A percentile compares a stretch with the other conserved stretches of the same genome.
Conservation (phyloP, 2,888 invertebrate species). For the Liopterus haemorrhoidalis region DNA sequence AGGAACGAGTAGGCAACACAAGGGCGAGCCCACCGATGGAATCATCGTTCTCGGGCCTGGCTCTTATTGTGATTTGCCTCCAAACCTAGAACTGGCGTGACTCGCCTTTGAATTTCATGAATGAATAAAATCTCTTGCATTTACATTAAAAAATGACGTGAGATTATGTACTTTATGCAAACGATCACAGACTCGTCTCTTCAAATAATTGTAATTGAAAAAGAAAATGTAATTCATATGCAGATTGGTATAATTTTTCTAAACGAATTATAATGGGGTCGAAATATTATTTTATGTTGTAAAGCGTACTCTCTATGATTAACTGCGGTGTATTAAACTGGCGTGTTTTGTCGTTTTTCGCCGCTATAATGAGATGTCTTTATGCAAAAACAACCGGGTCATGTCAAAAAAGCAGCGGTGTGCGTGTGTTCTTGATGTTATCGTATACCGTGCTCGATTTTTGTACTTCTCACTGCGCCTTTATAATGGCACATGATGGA, state of each 20-base stretch:
- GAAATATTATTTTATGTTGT: too few species aligned
- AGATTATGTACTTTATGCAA: constrained; percentile 15
- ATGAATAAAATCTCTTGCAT: constrained; percentile 21
- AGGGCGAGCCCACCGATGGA: neutral
- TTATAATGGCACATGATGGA: too few species aligned
- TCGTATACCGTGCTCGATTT: too few species aligned
- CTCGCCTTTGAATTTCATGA: constrained; percentile 22
- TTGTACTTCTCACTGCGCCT: too few species aligned
- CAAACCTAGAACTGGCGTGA: constrained; percentile 12
- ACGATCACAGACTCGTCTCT: constrained; percentile 3
- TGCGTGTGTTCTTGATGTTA: too few species aligned
- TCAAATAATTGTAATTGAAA: constrained; percentile 21
- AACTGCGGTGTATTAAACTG: too few species aligned
- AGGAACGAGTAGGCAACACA: too few species aligned
- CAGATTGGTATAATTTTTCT: constrained; percentile 17
- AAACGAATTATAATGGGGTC: constrained; percentile 10
- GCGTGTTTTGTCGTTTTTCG: too few species aligned
- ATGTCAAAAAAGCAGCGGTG: too few species aligned
- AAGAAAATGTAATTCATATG: constrained; percentile 20
- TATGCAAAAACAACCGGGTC: too few species aligned
- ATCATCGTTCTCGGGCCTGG: neutral
- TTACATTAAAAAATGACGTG: constrained; percentile 20
- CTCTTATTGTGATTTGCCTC: constrained; percentile 9
- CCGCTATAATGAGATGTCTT: too few species aligned
- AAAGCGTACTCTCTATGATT: too few species aligned